Conservation (phyloP, 2,113 vertebrate species). For the Anseranas semipalmata region DNA sequence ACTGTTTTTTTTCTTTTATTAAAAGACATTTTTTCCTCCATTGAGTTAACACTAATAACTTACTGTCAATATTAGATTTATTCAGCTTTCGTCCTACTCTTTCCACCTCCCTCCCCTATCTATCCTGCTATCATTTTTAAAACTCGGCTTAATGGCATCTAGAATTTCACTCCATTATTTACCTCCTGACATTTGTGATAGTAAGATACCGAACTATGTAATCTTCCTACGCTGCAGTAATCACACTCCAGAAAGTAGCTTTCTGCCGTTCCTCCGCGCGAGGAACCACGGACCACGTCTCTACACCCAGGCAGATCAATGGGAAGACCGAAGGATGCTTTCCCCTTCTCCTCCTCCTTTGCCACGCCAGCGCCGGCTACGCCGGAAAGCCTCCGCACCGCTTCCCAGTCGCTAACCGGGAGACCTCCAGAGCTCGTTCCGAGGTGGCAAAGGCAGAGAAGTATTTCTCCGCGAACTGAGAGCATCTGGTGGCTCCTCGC, state of each 20-base stretch:
- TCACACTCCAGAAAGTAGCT: background rate
- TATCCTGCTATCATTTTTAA: background rate
- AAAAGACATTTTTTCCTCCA: background rate
- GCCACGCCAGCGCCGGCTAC: background rate
- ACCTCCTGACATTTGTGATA: background rate
- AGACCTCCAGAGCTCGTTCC: background rate
- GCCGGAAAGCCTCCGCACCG: background rate
- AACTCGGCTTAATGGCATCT: background rate
- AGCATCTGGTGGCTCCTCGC: background rate
- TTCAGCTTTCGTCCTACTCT: background rate
- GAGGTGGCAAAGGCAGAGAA: background rate
- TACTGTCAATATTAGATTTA: background rate
- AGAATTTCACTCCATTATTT: constrained; percentile 12
- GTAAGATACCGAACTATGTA: background rate
- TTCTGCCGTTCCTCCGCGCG: background rate
- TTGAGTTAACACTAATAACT: background rate
- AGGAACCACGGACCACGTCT: background rate
- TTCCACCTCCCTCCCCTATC: background rate
- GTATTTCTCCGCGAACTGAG: background rate
- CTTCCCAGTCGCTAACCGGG: background rate
- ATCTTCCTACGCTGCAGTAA: background rate
- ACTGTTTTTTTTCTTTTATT: background rate
- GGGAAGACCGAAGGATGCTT: background rate
- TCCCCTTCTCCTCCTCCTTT: background rate
- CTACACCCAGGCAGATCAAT: background rate